These are phyloP conservation scores for Bombus impatiens DNA, from an alignment of 1,140 invertebrate genomes.

Conservation along the genomic window DNA sequence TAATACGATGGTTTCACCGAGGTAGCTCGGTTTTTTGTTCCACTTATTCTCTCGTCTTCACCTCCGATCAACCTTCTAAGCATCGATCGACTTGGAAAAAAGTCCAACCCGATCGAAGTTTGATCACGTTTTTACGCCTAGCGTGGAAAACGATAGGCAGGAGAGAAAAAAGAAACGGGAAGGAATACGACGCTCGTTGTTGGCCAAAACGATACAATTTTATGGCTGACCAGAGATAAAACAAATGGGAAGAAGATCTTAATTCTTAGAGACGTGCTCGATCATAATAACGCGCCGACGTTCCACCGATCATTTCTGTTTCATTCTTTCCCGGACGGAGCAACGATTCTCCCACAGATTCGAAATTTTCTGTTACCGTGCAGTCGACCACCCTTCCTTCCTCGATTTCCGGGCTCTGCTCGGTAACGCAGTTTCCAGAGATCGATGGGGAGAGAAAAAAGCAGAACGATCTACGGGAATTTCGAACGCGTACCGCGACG, in stretches of 20 bases:
- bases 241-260: neutral
- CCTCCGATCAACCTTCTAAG: neutral
- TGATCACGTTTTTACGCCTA: neutral
- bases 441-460: conserved; percentile 20
- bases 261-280: conserved; percentile 17
- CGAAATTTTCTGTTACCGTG: conserved; percentile 20
- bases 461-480: neutral
- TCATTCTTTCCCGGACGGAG: neutral
- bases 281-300: conserved; percentile 8
- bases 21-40: too few species aligned
- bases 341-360: neutral
- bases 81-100: neutral
- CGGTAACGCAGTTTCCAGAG: neutral
- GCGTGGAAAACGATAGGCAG: neutral
- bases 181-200: too few species aligned
- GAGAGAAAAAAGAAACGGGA: too few species aligned
- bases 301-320: neutral
- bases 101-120: neutral
- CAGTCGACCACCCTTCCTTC: neutral
- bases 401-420: neutral
- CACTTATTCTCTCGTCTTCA: neutral
- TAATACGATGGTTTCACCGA: neutral
- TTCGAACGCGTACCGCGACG: neutral
- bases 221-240: neutral
- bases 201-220: neutral